Conservation (phyloP, 2,113 vertebrate genomes). For the Macquaria ambigua region DNA sequence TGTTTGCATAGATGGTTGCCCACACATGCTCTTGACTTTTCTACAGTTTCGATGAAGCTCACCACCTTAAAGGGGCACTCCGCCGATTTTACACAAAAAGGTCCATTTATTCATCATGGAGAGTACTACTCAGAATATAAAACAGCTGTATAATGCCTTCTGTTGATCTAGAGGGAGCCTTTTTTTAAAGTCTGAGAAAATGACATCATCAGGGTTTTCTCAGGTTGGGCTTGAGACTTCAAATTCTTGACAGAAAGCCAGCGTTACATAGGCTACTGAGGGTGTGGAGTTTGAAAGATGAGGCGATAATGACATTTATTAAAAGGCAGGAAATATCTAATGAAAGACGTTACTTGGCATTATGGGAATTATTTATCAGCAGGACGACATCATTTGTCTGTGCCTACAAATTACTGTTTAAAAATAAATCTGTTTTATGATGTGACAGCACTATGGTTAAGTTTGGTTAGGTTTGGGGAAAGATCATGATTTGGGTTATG, state of each 20-base stretch:
- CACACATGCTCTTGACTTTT: slow-evolving; percentile 31
- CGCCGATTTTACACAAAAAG: not conserved
- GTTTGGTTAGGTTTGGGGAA: no score
- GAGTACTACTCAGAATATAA: not conserved
- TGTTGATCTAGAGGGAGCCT: not conserved
- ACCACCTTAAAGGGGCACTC: not conserved
- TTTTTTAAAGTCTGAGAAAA: not conserved
- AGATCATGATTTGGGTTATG: no score
- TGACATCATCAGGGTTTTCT: not conserved
- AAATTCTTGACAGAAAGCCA: not conserved
- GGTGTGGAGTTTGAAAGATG: not conserved
- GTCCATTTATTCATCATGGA: not conserved
- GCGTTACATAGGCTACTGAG: not conserved
- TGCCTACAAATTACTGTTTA: no score
- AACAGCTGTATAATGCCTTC: not conserved
- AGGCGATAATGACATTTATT: not conserved
- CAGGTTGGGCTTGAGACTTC: not conserved
- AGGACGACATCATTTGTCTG: no score
- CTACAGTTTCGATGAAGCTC: not conserved
- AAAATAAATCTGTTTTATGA: no score
- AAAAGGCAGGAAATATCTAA: not conserved
- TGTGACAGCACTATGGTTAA: no score
- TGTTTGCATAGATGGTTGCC: slow-evolving; percentile 23
- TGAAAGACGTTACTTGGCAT: not conserved
- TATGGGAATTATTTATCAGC: not conserved